Evolutionary conservation across 1,140 invertebrate genomes (phyloP), one percentile per base, ranked within the genome.

Genomic region (Temnothorax longispinosus): DNA sequence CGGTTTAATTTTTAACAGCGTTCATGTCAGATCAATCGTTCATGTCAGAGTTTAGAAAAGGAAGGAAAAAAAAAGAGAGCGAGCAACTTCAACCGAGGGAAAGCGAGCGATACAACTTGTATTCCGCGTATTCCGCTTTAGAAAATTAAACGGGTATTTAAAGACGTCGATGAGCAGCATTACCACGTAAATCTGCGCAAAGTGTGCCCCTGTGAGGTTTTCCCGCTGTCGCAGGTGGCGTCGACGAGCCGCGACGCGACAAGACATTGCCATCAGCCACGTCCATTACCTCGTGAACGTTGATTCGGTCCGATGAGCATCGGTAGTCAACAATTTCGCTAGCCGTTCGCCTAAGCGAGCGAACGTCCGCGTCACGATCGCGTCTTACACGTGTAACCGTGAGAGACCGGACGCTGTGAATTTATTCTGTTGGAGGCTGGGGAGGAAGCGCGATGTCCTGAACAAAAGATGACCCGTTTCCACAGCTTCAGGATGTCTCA

Each of bases 181-280:
- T 89, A 89, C 8, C 87, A 86, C 85, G 93, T 93, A 93, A 94
- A 94, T 94, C 91, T 89, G 87, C 82, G 84, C 82, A 86, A 77
- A 50, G 69, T 89, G 87, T 78, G 58, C 52, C 77, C 84, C 58
- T 56, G 87, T 18, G 52, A 76, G 82, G 82, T 89, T 92, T 93
- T 91, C 91, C 87, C 82, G 90, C 35, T 75, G 77, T 82, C 62
- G 92, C 94, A 95, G 94, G 94, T 95, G 94, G 91, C 92, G 93
- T 94, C 94, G 91, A 80, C 92, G 93, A 94, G 92, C 93, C 93
- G 92, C 93, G 92, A 95, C 93, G 93, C 91, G 92, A 95, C 95
- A 95, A 94, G 94, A 94, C 93, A 94, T 95, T 92, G 93, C 94
- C 94, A 95, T 95, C 94, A 95, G 92, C 62, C 18, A 90, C 91